A percentile compares a stretch with the other conserved stretches of the same genome.
These are phyloP conservation scores for Sebastes steindachneri DNA, from an alignment of 2,797 vertebrate species.

Conservation along the genomic window DNA sequence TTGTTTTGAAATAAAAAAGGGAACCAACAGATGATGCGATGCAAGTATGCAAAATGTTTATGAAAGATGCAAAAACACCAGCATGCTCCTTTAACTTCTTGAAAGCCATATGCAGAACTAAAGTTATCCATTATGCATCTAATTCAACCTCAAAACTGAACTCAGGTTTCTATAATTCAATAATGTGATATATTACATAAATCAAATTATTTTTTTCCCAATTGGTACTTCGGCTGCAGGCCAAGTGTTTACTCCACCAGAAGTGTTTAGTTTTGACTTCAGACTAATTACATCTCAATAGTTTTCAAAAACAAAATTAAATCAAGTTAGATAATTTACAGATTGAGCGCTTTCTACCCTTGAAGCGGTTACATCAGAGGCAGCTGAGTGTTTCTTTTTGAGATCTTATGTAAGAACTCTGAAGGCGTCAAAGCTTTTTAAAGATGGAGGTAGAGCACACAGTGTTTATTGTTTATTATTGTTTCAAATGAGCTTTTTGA, in stretches of 20 bases:
- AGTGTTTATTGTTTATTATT: not conserved
- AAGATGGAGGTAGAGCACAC: not conserved
- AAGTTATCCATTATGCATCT: slow-evolving; percentile 3
- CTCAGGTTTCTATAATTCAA: not conserved
- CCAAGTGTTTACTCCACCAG: not conserved
- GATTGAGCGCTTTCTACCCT: slow-evolving; percentile 2
- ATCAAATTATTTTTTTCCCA: not conserved
- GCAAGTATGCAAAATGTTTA: not conserved
- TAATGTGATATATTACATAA: not conserved
- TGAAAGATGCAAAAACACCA: not conserved
- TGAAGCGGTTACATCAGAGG: slow-evolving; percentile 28
- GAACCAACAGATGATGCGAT: not conserved
- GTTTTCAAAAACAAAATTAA: not conserved
- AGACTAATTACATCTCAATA: slow-evolving; percentile 1
- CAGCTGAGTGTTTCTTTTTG: not conserved
- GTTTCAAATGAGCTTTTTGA: not conserved
- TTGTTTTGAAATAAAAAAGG: not conserved
- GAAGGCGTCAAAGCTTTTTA: slow-evolving; percentile 19
- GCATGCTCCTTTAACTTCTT: not conserved
- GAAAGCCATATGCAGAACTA: not conserved
- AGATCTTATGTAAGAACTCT: slow-evolving; percentile 17
- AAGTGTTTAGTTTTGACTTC: not conserved
- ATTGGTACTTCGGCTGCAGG: not conserved
- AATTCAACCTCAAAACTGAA: not conserved
- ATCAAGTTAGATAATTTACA: slow-evolving; percentile 12